Percentiles rank a stretch among this genome's conserved stretches.
Evolutionary conservation across 2,113 vertebrate species (phyloP).

Genomic region (Atherinomorus stipes): DNA sequence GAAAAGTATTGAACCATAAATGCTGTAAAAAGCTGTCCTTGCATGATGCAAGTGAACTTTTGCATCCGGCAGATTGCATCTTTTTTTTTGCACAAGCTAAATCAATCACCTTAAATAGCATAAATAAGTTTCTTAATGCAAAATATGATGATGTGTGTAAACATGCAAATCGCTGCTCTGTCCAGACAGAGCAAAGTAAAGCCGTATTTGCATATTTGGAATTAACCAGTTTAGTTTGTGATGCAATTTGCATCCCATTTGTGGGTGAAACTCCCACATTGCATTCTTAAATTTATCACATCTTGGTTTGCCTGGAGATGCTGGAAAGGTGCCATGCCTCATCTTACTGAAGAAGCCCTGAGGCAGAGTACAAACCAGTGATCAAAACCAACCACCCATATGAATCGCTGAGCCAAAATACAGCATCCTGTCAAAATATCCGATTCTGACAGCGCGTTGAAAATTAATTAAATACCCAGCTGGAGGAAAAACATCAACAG

Average conservation of each 20-base stretch:
- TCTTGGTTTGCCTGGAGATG: constrained; percentile 40
- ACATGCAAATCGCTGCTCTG: constrained; percentile 17
- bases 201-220: constrained; percentile 28
- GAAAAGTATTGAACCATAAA: constrained; percentile 51
- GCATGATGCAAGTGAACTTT: constrained; percentile 42
- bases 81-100: not conserved
- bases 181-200: constrained; percentile 7
- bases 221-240: constrained; percentile 39
- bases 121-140: constrained; percentile 10
- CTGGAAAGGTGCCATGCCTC: constrained; percentile 59
- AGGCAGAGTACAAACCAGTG: constrained; percentile 55
- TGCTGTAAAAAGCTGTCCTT: constrained; percentile 42
- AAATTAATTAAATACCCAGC: constrained; percentile 76
- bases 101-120: not conserved
- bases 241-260: constrained; percentile 35
- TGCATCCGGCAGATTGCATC: constrained; percentile 10
- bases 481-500: constrained; percentile 62
- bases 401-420: constrained; percentile 48
- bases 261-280: constrained; percentile 59
- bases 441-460: constrained; percentile 61
- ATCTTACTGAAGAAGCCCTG: constrained; percentile 57
- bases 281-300: constrained; percentile 63
- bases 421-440: constrained; percentile 72
- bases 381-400: constrained; percentile 66
- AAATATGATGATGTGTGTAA: constrained; percentile 2